Base-by-base conservation (phyloP, 2,888 invertebrate genomes). In the Lathronympha strigana region DNA sequence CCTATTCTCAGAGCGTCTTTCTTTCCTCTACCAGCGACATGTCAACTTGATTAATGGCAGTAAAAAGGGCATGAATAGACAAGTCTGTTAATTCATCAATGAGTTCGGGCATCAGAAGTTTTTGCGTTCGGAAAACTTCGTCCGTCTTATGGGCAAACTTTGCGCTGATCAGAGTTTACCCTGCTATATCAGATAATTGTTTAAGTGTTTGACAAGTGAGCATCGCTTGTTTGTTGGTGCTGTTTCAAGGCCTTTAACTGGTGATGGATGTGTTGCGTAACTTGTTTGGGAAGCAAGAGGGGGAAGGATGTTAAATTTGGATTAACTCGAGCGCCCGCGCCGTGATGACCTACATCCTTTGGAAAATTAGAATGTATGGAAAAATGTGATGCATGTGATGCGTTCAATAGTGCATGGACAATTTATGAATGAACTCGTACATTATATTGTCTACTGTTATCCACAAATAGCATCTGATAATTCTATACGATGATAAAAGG, bases 61-160 rank as follows among this genome's bases (percentile, higher is more conserved):
- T 55, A 62, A 67, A 67, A 67, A 66, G 25, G 19, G 9, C 55
- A 50, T 61, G 66, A 66, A 57, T 62, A 54, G 58, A 17, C 47
- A 33, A 57, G 40, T 31, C 63, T 33, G 51, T 49, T 61, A 66
- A 62, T 62, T 67, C 57, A 62, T 62, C 57, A 57, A 43, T 50
- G 23, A 25, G 61, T 61, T 61, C 61, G 11, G 43, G 21, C 19
- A 21, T 43, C 21, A 19, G 21, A 45, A 61, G 49, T 67, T 67
- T 66, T 62, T 67, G 51, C 17, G 28, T 61, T 28, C 43, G n/a
- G n/a, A 53, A 8, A 28, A 36, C 23, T 54, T 43, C n/a, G 23
- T 15, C 17, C 8, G 33, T n/a, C 45, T 63, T 57, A 49, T 49
- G 25, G 36, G 21, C 6, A 3, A 55, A 55, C 55, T 43, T 55